Conservation (phyloP, 1,140 invertebrate genomes). For the Myzus persicae region DNA sequence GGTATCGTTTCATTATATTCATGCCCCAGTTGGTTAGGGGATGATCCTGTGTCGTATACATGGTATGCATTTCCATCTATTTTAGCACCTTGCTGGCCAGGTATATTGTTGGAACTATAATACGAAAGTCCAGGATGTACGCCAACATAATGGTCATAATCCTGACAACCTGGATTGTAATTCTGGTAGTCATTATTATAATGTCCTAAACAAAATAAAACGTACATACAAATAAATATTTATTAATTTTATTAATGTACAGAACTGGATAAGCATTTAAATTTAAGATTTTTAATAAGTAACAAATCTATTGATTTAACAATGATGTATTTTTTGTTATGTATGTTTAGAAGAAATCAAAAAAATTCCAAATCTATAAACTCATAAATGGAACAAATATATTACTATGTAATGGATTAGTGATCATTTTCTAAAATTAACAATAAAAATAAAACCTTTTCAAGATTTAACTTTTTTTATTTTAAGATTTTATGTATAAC, state of each 20-base stretch:
- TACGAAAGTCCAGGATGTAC: constrained; percentile 36
- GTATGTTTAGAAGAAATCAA: not conserved
- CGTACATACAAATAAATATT: not conserved
- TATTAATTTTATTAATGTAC: not conserved
- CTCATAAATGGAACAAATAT: not conserved
- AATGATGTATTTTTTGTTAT: not conserved
- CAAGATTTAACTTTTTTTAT: not conserved
- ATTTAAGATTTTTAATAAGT: not conserved
- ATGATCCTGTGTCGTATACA: constrained; percentile 68
- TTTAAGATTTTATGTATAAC: not conserved
- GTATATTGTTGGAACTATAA: constrained; percentile 34
- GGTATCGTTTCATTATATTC: constrained; percentile 67
- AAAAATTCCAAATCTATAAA: not conserved
- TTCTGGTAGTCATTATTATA: constrained; percentile 55
- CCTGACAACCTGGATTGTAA: constrained; percentile 45
- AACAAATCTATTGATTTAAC: not conserved
- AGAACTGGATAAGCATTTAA: not conserved
- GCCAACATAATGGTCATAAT: constrained; percentile 47
- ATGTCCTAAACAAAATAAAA: constrained; percentile 39
- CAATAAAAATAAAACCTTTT: not conserved
- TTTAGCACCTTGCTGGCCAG: constrained; percentile 62
- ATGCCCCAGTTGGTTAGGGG: constrained; percentile 35
- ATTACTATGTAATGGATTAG: not conserved
- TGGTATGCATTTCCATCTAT: constrained; percentile 66
- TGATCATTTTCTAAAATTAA: not conserved